A percentile compares a stretch with the other conserved stretches of the same genome.
These are phyloP conservation scores for Micronycteris hirsuta DNA, from an alignment of 2,113 vertebrate genomes.

Conservation along the genomic window DNA sequence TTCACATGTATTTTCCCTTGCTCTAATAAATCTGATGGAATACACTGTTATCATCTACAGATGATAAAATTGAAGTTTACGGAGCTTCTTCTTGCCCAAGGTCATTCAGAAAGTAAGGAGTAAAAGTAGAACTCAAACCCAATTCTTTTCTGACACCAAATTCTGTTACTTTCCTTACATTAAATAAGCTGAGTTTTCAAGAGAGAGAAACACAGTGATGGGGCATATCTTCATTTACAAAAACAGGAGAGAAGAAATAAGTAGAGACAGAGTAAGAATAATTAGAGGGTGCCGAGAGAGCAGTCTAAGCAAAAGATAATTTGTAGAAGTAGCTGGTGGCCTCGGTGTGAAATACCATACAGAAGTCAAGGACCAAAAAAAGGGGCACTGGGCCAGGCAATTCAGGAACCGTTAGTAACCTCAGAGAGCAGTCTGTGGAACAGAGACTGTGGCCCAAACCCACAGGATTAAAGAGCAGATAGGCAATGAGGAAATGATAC, in stretches of 20 bases:
- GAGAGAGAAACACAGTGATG: background rate
- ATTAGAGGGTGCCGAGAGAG: background rate
- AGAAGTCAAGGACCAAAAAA: background rate
- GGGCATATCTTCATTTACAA: background rate
- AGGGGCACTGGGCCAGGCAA: background rate
- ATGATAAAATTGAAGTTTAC: background rate
- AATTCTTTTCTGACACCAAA: background rate
- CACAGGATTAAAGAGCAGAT: background rate
- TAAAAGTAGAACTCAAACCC: background rate
- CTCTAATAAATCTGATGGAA: background rate
- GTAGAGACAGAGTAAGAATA: slow-evolving; percentile 6
- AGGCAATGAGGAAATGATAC: background rate
- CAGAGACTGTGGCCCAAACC: background rate
- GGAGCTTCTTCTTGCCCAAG: background rate
- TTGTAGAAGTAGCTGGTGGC: background rate
- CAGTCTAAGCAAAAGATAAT: slow-evolving; percentile 7
- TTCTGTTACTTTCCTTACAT: background rate
- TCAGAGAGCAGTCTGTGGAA: background rate
- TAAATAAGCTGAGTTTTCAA: background rate
- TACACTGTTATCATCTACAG: background rate
- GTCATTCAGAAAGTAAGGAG: background rate
- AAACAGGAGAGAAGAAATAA: background rate
- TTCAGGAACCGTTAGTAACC: background rate
- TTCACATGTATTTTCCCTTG: background rate
- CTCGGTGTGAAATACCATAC: background rate